Evolutionary conservation across 2,888 invertebrate genomes (phyloP).

Genomic region (Ochropacha duplaris): DNA sequence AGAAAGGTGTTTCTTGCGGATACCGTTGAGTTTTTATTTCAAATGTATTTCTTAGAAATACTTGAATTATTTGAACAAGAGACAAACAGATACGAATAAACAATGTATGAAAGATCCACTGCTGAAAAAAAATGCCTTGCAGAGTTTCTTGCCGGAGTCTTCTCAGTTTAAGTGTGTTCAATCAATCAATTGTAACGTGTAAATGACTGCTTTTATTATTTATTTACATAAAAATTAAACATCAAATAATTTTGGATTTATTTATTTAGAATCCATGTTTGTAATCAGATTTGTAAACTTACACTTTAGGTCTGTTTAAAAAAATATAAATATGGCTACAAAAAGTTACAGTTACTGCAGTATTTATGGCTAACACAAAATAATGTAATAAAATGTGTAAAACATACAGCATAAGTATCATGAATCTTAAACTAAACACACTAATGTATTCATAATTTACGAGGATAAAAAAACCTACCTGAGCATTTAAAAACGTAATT

Average conservation of each 20-base stretch:
- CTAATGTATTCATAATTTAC: conserved; percentile 45
- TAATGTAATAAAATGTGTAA: conserved; percentile 42
- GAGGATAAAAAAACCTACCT: conserved; percentile 62
- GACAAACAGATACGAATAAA: too few relatives aligned
- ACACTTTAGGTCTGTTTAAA: conserved; percentile 75
- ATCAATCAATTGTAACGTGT: too few relatives aligned
- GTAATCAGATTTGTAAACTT: conserved; percentile 79
- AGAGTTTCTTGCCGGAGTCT: too few relatives aligned
- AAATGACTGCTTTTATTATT: neutral
- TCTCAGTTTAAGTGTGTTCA: too few relatives aligned
- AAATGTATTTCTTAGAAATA: too few relatives aligned
- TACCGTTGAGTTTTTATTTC: too few relatives aligned
- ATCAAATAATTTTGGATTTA: conserved; percentile 61
- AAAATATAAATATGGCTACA: conserved; percentile 80
- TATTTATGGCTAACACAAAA: conserved; percentile 60
- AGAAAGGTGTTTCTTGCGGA: too few relatives aligned
- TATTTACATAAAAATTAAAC: conserved; percentile 21
- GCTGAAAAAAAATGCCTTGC: too few relatives aligned
- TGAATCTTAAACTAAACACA: conserved; percentile 49
- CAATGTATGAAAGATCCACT: too few relatives aligned
- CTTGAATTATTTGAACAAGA: too few relatives aligned
- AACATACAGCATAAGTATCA: conserved; percentile 59
- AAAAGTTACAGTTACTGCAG: conserved; percentile 66
- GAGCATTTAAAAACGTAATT: conserved; percentile 67
- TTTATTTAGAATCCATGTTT: conserved; percentile 81